Base-by-base conservation (phyloP, 1,140 invertebrate species). In the Micrasema minimum region DNA sequence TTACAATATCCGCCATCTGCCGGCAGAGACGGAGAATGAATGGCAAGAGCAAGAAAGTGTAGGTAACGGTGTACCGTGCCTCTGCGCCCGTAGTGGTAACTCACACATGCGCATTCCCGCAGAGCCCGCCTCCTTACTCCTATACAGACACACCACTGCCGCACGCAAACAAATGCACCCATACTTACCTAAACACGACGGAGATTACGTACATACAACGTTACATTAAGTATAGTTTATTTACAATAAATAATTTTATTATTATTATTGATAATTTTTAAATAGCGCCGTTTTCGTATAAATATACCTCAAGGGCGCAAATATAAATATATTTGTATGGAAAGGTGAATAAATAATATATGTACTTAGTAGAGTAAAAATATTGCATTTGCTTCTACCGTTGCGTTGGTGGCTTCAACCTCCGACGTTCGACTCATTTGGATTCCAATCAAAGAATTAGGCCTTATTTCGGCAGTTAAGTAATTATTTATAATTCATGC, bases 1-100 rank as follows among this genome's bases (percentile, higher is more conserved):
- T 23, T 69, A 51, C 66, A 16, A 61, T 43, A 69, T 69, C 66
- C 66, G 66, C 66, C 66, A 69, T 69, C 55, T 69, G 66, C 66
- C 66, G 66, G 46, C 66, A 43, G 53, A 48, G 66, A 53, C 66
- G 41, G 59, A 45, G 66, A 69, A 61, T 61, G 66, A 69, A 67
- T 67, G 66, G 53, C 66, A 48, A 41, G 48, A 22, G 23, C 38
- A 48, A n/a, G 55, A 61, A 57, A 67, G 66, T 67, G 66, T 59
- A 69, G 55, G 66, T 69, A 67, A 67, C 66, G 66, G 66, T 67
- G 66, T 48, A 61, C 22, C 50, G 10, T 7, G 12, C 66, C 50
- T 45, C 18, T 14, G 12, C 22, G 37, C 2, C 66, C n/a, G 50
- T 55, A 43, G 20, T 43, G 51, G 50, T 22, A 23, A 53, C 65